phyloP scores from a whole-genome alignment of 2,113 vertebrate genomes.

The Ivindomyrus marchei region DNA sequence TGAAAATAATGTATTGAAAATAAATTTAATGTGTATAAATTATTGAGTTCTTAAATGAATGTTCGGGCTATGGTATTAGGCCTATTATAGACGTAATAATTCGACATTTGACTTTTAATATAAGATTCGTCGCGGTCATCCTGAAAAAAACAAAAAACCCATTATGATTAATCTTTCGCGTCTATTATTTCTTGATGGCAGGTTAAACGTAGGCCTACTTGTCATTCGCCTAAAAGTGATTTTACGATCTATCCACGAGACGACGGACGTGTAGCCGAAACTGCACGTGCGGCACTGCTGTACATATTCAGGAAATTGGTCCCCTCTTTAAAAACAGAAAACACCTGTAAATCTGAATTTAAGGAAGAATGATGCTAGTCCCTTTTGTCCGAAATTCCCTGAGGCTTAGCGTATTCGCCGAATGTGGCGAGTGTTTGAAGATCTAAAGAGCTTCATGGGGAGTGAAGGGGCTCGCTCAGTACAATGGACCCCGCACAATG shows the following conservation, averaged over 20 bases:
- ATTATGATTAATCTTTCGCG: background rate
- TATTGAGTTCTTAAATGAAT: background rate
- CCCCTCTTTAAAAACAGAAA: background rate
- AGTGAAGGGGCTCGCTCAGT: background rate
- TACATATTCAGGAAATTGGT: background rate
- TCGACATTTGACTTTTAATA: background rate
- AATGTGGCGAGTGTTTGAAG: constrained; percentile 9
- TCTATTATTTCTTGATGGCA: background rate
- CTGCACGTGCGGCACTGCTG: constrained; percentile 3
- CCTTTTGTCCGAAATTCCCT: background rate
- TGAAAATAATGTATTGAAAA: background rate
- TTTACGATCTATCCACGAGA: background rate
- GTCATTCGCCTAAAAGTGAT: background rate
- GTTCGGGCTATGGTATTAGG: background rate
- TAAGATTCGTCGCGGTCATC: background rate
- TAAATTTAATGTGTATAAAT: background rate
- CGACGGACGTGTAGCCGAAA: background rate
- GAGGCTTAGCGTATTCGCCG: constrained; percentile 4
- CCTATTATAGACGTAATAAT: background rate
- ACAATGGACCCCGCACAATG: background rate
- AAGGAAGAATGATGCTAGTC: constrained; percentile 11
- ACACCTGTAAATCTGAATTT: constrained; percentile 26
- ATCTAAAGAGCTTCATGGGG: constrained; percentile 11
- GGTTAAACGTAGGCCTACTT: background rate
- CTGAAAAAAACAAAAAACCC: background rate